phyloP scores from a whole-genome alignment of 2,888 invertebrate species.

The Mayetiola destructor region DNA sequence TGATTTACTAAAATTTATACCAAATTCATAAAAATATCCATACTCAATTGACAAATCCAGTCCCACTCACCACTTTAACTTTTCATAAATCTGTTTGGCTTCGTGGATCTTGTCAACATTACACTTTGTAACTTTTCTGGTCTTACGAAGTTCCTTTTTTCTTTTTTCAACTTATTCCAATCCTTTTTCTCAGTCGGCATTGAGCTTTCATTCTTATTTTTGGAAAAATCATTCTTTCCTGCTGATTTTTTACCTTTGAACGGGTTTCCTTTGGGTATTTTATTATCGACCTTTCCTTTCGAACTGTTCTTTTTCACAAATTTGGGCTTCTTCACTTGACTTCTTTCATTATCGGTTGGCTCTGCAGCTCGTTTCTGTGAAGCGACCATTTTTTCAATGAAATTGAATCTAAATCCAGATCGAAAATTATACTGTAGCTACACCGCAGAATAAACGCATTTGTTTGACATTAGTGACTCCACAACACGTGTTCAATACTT shows the following conservation, averaged over 20 bases:
- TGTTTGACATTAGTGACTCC: no score
- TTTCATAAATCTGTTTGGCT: conserved; percentile 47
- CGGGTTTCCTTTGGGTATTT: not conserved
- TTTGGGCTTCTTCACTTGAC: not conserved
- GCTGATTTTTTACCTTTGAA: not conserved
- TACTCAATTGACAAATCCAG: no score
- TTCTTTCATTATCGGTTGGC: not conserved
- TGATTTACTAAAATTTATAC: conserved; percentile 34
- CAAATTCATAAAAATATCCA: no score
- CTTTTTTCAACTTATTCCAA: conserved; percentile 61
- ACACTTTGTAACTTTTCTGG: conserved; percentile 44
- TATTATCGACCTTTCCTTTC: not conserved
- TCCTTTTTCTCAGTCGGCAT: conserved; percentile 39
- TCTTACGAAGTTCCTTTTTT: conserved; percentile 52
- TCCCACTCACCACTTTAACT: conserved; percentile 30
- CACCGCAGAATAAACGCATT: no score
- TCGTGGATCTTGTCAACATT: conserved; percentile 40
- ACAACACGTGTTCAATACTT: no score
- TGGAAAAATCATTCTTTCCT: not conserved
- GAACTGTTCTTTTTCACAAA: not conserved
- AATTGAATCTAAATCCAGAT: no score
- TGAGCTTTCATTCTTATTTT: not conserved
- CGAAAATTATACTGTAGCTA: no score
- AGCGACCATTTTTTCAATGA: not conserved
- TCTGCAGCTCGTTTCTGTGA: conserved; percentile 1